A percentile compares a stretch with the other conserved stretches of the same genome.
Conservation (phyloP, 2,113 vertebrate genomes). For the Leucoraja erinaceus region DNA sequence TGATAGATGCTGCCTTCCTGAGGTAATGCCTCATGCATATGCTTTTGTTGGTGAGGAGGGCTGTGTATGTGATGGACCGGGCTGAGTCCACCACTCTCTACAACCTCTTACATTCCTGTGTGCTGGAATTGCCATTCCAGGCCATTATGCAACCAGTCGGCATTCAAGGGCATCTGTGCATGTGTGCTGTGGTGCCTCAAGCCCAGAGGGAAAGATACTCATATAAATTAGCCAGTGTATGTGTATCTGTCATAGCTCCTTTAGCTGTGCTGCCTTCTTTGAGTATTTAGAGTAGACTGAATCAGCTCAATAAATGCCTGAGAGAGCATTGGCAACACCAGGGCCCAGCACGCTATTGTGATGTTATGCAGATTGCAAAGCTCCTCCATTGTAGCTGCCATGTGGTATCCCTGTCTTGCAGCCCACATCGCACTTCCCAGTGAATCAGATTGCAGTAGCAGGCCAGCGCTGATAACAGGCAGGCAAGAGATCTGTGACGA, state of each 20-base stretch:
- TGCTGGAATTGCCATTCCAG: no score
- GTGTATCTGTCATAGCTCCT: not conserved
- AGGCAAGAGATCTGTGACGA: not conserved
- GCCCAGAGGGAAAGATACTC: not conserved
- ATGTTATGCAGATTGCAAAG: constrained; percentile 8
- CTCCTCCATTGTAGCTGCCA: not conserved
- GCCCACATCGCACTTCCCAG: not conserved
- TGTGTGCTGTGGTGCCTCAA: not conserved
- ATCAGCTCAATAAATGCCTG: constrained; percentile 6
- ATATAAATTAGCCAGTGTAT: not conserved
- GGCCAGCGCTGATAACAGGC: not conserved
- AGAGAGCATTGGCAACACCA: not conserved
- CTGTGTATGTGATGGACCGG: no score
- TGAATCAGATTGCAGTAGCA: not conserved
- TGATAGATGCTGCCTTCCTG: no score
- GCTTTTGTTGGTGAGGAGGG: no score
- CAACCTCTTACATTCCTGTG: no score
- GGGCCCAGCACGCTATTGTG: not conserved
- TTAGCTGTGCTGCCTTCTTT: not conserved
- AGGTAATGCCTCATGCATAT: no score
- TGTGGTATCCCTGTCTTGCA: not conserved
- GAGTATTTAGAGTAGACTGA: not conserved
- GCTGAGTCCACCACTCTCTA: no score
- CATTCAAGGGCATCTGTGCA: not conserved
- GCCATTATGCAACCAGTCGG: no score